A percentile compares a stretch with the other conserved stretches of the same genome.
Evolutionary conservation across 2,888 invertebrate genomes (phyloP).

Genomic region (Ptychoptera albimana): DNA sequence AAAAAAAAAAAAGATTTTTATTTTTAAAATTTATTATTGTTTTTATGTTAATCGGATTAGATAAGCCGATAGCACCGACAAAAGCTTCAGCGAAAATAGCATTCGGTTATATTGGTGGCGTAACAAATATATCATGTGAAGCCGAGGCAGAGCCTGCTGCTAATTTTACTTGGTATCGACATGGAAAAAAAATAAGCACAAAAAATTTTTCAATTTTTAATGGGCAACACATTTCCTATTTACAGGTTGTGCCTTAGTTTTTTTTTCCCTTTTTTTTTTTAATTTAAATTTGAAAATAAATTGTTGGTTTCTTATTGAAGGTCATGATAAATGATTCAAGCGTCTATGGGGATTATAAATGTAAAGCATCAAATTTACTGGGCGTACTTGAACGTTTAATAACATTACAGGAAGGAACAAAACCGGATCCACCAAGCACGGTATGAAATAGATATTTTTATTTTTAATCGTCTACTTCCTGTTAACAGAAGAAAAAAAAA

Average conservation of each 20-base stretch:
- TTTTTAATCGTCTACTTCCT: not conserved
- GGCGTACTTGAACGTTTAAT: slow-evolving; percentile 35
- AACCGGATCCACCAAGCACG: slow-evolving; percentile 33
- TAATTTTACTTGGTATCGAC: slow-evolving; percentile 34
- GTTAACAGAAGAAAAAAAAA: not conserved
- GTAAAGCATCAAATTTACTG: slow-evolving; percentile 34
- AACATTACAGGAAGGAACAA: slow-evolving; percentile 34
- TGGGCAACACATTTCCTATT: slow-evolving; percentile 22
- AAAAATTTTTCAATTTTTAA: slow-evolving; percentile 20
- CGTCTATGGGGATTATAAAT: slow-evolving; percentile 34
- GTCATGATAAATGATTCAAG: not conserved
- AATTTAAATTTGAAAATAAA: too few species aligned
- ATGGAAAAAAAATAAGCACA: slow-evolving; percentile 22
- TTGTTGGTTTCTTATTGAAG: too few species aligned
- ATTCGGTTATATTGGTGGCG: slow-evolving; percentile 33
- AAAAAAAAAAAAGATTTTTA: too few species aligned
- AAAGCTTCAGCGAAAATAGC: slow-evolving; percentile 19
- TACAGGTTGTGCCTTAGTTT: slow-evolving; percentile 16
- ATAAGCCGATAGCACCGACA: slow-evolving; percentile 25
- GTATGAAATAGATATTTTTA: slow-evolving; percentile 5
- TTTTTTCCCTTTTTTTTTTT: too few species aligned
- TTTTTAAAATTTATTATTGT: too few species aligned
- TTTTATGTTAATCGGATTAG: slow-evolving; percentile 12
- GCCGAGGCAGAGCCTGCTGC: slow-evolving; percentile 38
- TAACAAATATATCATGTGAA: slow-evolving; percentile 40